Evolutionary conservation across 1,140 invertebrate genomes (phyloP).

Genomic region (Phthorimaea operculella): DNA sequence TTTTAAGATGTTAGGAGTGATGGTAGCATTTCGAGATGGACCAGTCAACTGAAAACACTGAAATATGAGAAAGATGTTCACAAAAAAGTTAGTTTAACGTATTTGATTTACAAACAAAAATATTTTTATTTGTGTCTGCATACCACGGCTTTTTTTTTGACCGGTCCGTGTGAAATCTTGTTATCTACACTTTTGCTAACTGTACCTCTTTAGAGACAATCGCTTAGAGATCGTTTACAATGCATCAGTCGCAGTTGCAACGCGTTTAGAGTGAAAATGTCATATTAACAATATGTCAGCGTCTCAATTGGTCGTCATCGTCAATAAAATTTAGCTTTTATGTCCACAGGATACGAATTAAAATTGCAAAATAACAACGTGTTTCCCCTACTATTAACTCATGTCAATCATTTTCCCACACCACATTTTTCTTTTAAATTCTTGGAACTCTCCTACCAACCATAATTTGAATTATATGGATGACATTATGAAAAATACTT

Average conservation of each 20-base stretch:
- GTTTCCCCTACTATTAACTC: conserved; percentile 9
- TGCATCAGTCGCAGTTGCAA: conserved; percentile 5
- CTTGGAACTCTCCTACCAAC: not conserved
- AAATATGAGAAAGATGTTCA: too few relatives aligned
- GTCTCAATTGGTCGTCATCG: conserved; percentile 16
- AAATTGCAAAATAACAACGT: conserved; percentile 29
- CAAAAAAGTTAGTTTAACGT: too few relatives aligned
- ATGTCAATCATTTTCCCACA: not conserved
- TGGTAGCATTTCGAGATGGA: too few relatives aligned
- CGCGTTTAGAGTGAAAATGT: conserved; percentile 9
- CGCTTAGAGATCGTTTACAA: not conserved
- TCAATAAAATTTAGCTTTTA: conserved; percentile 39
- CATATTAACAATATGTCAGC: conserved; percentile 4
- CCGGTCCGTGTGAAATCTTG: too few relatives aligned
- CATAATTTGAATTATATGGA: too few relatives aligned
- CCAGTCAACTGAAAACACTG: too few relatives aligned
- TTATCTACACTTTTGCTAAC: too few relatives aligned
- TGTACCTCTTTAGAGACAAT: not conserved
- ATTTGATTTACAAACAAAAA: too few relatives aligned
- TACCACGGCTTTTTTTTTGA: too few relatives aligned
- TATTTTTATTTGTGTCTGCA: too few relatives aligned
- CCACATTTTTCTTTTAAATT: not conserved
- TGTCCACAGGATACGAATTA: conserved; percentile 39
- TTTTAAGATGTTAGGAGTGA: too few relatives aligned
- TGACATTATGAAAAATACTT: too few relatives aligned